Percentiles rank a stretch among this genome's conserved stretches.
Conservation (phyloP, 2,888 invertebrate genomes). For the Calameuta pallipes region DNA sequence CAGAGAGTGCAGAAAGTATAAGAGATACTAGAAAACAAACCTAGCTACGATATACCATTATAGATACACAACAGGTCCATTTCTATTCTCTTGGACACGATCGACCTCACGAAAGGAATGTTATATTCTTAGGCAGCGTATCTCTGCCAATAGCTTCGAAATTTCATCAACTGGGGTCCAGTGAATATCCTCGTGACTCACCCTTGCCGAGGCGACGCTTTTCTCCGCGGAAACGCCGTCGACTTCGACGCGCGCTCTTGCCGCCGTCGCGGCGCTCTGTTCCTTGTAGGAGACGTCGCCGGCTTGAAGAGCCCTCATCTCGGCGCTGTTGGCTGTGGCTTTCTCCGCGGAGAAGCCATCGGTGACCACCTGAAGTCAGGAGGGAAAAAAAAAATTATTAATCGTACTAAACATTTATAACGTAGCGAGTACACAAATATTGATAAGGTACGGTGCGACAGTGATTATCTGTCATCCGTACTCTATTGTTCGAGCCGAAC, state of each 20-base stretch:
- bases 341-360: conserved; percentile 86
- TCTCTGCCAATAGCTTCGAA: background rate
- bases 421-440: background rate
- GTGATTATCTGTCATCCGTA: background rate
- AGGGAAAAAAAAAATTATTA: background rate
- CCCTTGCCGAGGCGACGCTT: conserved; percentile 85
- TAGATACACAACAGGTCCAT: background rate
- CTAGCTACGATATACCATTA: background rate
- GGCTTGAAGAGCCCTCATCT: conserved; percentile 80
- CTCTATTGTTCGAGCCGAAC: background rate
- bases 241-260: conserved; percentile 82
- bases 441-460: background rate
- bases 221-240: conserved; percentile 90
- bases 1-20: background rate
- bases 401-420: background rate
- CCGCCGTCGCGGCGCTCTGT: conserved; percentile 81
- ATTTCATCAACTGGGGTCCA: background rate
- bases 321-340: conserved; percentile 78
- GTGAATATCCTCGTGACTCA: conserved; percentile 61
- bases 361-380: conserved; percentile 72
- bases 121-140: background rate
- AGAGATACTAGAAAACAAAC: background rate
- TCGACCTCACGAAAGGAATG: background rate
- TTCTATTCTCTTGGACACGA: background rate
- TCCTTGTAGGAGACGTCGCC: conserved; percentile 87